Evolutionary conservation across 2,888 invertebrate genomes (phyloP).

Genomic region (Formica aserva): DNA sequence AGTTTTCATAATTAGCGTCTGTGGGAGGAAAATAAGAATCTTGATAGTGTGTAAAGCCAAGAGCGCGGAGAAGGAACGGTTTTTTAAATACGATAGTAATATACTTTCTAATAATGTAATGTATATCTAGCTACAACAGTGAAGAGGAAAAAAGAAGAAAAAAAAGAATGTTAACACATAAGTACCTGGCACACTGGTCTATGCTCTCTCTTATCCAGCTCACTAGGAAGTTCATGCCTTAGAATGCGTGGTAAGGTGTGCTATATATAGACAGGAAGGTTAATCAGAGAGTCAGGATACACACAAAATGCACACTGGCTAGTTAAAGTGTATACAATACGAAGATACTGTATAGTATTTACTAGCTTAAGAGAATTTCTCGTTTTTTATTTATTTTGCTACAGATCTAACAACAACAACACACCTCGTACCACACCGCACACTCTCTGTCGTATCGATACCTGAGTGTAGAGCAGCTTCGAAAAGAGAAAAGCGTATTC

Average conservation of each 20-base stretch:
- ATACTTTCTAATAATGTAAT: slow-evolving; percentile 78
- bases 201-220: slow-evolving; percentile 82
- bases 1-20: slow-evolving; percentile 72
- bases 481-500: slow-evolving; percentile 43
- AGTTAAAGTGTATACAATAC: slow-evolving; percentile 73
- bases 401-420: slow-evolving; percentile 65
- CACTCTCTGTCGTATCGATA: slow-evolving; percentile 63
- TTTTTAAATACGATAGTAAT: slow-evolving; percentile 77
- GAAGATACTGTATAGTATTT: slow-evolving; percentile 73
- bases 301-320: slow-evolving; percentile 73
- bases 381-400: slow-evolving; percentile 73
- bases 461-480: slow-evolving; percentile 57
- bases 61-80: slow-evolving; percentile 70
- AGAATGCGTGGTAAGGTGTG: slow-evolving; percentile 80
- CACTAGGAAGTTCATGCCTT: slow-evolving; percentile 80
- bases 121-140: slow-evolving; percentile 78
- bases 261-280: slow-evolving; percentile 78
- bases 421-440: slow-evolving; percentile 55
- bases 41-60: slow-evolving; percentile 70
- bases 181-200: slow-evolving; percentile 84
- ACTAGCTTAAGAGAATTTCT: slow-evolving; percentile 73
- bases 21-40: slow-evolving; percentile 65
- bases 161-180: slow-evolving; percentile 81
- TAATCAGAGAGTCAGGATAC: slow-evolving; percentile 76
- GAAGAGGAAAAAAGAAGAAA: slow-evolving; percentile 33